A percentile compares a stretch with the other conserved stretches of the same genome.
These are phyloP conservation scores for Acanthopleura granulata DNA, from an alignment of 2,888 invertebrate genomes.

Conservation along the genomic window DNA sequence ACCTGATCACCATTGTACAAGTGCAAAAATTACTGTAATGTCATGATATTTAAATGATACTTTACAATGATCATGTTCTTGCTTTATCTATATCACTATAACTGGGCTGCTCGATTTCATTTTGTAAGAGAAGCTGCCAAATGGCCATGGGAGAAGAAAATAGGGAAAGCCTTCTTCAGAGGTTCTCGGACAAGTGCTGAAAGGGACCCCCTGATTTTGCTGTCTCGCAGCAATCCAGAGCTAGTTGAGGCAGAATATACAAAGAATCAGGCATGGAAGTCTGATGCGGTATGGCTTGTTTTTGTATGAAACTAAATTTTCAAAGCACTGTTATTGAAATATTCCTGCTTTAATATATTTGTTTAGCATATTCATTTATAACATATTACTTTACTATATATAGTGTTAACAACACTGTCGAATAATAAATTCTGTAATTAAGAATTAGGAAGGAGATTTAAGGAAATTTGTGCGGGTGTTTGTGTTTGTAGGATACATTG, in stretches of 20 bases:
- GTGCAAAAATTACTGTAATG: neutral
- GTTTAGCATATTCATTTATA: neutral
- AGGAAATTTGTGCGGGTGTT: neutral
- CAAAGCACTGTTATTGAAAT: no score
- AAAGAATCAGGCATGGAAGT: conserved; percentile 99
- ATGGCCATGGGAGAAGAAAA: conserved; percentile 84
- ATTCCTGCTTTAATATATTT: neutral
- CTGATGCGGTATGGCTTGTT: conserved; percentile 75
- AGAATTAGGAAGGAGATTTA: neutral
- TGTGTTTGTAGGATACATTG: conserved; percentile 82
- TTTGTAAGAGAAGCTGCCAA: conserved; percentile 73
- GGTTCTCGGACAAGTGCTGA: conserved; percentile 94
- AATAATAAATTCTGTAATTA: no score
- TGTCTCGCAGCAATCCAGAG: conserved; percentile 76
- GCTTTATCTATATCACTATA: neutral
- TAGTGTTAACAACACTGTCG: no score
- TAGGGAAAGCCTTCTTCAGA: conserved; percentile 81
- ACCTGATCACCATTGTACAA: neutral
- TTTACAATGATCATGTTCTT: neutral
- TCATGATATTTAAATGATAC: neutral
- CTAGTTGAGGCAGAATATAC: conserved; percentile 94
- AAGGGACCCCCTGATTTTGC: conserved; percentile 86
- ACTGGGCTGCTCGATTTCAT: no score
- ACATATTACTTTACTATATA: no score
- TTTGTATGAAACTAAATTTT: no score